A percentile compares a stretch with the other conserved stretches of the same genome.
Conservation (phyloP, 2,888 invertebrate species). For the Luperina testacea region DNA sequence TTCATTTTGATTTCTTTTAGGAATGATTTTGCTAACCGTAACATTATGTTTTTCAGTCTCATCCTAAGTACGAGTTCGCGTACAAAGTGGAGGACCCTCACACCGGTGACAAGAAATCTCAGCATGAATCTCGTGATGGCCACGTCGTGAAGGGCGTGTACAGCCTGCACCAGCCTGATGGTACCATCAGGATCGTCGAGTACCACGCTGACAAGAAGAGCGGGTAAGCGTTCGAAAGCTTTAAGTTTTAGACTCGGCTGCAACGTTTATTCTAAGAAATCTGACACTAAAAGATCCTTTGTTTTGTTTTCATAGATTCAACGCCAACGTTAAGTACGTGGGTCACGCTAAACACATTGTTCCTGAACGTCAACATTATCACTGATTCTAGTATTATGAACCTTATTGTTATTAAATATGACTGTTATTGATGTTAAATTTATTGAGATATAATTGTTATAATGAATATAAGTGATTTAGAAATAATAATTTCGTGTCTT, state of each 20-base stretch:
- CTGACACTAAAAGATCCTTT: neutral
- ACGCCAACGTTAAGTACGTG: slow-evolving; percentile 73
- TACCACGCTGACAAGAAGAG: slow-evolving; percentile 60
- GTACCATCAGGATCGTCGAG: slow-evolving; percentile 3
- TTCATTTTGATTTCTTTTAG: neutral
- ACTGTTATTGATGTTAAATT: neutral
- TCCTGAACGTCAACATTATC: slow-evolving; percentile 62
- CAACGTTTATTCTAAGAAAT: neutral
- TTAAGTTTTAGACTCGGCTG: neutral
- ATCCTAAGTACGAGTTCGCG: slow-evolving; percentile 24
- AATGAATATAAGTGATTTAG: slow-evolving; percentile 4
- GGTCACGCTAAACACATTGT: slow-evolving; percentile 66
- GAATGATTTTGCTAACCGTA: accelerated
- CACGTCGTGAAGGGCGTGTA: slow-evolving; percentile 23
- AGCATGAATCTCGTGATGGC: slow-evolving; percentile 26
- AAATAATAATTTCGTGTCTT: neutral
- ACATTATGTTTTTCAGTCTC: slow-evolving; percentile 74
- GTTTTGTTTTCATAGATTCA: slow-evolving; percentile 63
- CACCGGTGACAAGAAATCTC: slow-evolving; percentile 32
- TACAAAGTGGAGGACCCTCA: slow-evolving; percentile 33
- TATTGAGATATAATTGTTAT: slow-evolving; percentile 10
- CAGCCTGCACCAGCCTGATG: slow-evolving; percentile 22
- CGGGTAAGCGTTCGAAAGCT: slow-evolving; percentile 58
- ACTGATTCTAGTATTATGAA: slow-evolving; percentile 12
- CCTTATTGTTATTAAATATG: neutral